Conservation (phyloP, 2,797 vertebrate genomes). For the Heliangelus exortis region DNA sequence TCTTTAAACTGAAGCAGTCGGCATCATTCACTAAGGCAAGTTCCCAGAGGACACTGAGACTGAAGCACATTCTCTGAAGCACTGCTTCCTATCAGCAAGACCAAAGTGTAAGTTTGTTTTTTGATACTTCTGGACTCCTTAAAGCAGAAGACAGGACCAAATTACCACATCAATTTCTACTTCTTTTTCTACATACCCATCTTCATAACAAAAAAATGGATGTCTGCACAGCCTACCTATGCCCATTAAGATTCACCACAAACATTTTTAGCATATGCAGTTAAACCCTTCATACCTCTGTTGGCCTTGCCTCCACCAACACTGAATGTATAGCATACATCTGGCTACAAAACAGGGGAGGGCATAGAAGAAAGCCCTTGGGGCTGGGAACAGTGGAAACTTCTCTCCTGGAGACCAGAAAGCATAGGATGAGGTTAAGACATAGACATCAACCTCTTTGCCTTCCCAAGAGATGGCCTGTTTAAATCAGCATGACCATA, state of each 20-base stretch:
- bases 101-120: background rate
- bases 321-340: fast-evolving
- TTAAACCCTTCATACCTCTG: background rate
- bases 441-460: background rate
- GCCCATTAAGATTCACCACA: background rate
- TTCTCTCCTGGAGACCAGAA: background rate
- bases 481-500: background rate
- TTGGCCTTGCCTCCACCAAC: background rate
- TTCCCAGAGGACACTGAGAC: background rate
- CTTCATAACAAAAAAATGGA: background rate
- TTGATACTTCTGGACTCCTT: background rate
- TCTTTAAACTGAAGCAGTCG: background rate
- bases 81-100: background rate
- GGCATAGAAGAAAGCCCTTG: background rate
- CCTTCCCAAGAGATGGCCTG: background rate
- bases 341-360: background rate
- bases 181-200: background rate
- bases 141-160: background rate
- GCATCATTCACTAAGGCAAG: background rate
- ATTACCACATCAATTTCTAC: background rate
- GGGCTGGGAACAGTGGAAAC: background rate
- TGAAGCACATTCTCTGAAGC: background rate
- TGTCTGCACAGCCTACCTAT: background rate
- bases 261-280: background rate
- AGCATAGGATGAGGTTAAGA: background rate